Base-by-base conservation (phyloP, 1,140 invertebrate species). In the Dreissena polymorpha region DNA sequence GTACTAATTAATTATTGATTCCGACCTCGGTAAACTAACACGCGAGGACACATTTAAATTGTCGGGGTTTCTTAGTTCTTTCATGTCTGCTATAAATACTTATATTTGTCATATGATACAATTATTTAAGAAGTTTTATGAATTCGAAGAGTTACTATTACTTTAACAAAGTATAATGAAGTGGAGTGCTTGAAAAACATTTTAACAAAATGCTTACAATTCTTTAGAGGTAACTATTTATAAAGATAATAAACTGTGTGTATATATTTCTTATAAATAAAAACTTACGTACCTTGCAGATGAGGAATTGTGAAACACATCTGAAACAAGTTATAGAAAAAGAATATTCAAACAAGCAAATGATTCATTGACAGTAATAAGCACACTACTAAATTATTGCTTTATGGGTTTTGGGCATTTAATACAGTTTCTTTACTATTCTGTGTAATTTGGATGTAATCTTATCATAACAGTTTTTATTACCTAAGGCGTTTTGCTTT, bases 261-360 rank as follows among this genome's bases (percentile, higher is more conserved):
- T 23, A 3, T 63, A 23, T 3, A 63, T n/a, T 23, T n/a, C 18
- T n/a, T 23, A 10, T 63, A 23, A 2, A n/a, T 23, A 5, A 63
- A 2, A n/a, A 23, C 23, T 63, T 10, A 63, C 74, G 65, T 51
- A 76, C 74, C 74, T 76, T 76, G 55, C 27, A 76, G 67, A 67
- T 76, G 74, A 51, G 60, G 60, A 64, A 76, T 76, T 10, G 74
- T 76, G 63, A 76, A 76, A 55, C 74, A 76, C 74, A 76, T 76
- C 74, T 76, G 74, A 67, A 76, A 76, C 13, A 39, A 39, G 39
- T 39, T 39, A 8, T 39, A 39, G n/a, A 39, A 39, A 39, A 39
- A 39, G 39, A 39, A 39, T 39, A 39, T 2, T 39, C 39, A 8
- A 39, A 39, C 39, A 39, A 39, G 39, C 39, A 39, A 39, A 39